Evolutionary conservation across 2,113 vertebrate genomes (phyloP), one percentile per base, ranked within the genome.

Genomic region (Eurypyga helias): DNA sequence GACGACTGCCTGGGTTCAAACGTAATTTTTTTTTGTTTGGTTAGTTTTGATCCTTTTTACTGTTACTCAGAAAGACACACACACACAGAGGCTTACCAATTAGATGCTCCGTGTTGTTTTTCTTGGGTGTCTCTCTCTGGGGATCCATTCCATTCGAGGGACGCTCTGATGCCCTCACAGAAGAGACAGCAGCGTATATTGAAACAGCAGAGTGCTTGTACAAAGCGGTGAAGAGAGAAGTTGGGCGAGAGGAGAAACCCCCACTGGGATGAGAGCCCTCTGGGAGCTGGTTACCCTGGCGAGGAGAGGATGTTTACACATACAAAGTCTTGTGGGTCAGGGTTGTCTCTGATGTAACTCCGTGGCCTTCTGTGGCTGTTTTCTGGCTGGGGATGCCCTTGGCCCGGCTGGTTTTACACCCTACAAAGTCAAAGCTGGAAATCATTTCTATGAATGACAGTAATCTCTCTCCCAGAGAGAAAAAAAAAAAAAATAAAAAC

Each of bases 61-160:
- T n/a, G 55, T 17, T 71, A 55, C 13, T 34, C 51, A 55, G 48
- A 51, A 46, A 87, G 57, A 78, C 28, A 20, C 6, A 17, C 1
- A 1, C 4, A 41, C 9, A n/a, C 7, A 36, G 19, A 79, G 15
- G 20, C 99, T 98, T 97, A 99, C 99, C 98, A 92, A 99, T 98
- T 38, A 99, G 85, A 57, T 98, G 96, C 1, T 98, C 98, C 2
- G 81, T 97, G 82, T 98, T 98, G 43, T 38, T 93, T 61, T 97
- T 96, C 89, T 96, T 95, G 34, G 97, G 89, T 1, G 43, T 82
- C n/a, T 82, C 62, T 24, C 34, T 82, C 49, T 80, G 64, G 13
- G 81, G 60, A 93, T 96, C 97, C 98, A 98, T 97, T 82, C 33
- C 55, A 85, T 96, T 20, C 13, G 29, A 85, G 55, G 25, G 70